Evolutionary conservation across 2,113 vertebrate genomes (phyloP).

Genomic region (Pachypanchax playfairii): DNA sequence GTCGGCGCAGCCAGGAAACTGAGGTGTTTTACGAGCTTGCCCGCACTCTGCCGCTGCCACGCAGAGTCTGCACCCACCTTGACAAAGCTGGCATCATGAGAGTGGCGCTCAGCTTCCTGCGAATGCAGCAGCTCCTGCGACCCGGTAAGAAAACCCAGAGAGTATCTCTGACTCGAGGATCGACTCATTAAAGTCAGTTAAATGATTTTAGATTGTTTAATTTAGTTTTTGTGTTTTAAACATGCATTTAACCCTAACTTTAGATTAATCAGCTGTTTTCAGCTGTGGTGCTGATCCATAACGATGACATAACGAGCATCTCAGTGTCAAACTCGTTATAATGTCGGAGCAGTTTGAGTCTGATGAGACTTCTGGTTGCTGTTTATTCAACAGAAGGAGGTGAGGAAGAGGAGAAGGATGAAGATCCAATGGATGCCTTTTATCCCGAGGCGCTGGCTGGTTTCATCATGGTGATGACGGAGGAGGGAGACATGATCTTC

Average conservation of each 20-base stretch:
- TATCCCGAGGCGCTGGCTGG: conserved; percentile 85
- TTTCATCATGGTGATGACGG: conserved; percentile 87
- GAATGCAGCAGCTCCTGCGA: conserved; percentile 80
- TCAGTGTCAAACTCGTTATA: too few species aligned
- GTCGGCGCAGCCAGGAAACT: conserved; percentile 87
- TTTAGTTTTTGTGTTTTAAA: too few species aligned
- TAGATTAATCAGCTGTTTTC: too few species aligned
- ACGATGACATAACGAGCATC: too few species aligned
- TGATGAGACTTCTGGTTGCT: background rate
- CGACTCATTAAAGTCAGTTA: too few species aligned
- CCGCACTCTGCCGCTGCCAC: conserved; percentile 85
- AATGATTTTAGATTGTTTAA: too few species aligned
- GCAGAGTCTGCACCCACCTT: conserved; percentile 85
- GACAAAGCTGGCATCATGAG: conserved; percentile 93
- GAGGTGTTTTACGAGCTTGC: conserved; percentile 91
- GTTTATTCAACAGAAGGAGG: conserved; percentile 4
- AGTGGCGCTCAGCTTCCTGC: conserved; percentile 87
- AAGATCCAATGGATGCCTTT: conserved; percentile 79
- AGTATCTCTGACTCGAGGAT: too few species aligned
- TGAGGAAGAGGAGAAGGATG: conserved; percentile 37
- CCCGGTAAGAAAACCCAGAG: conserved; percentile 67
- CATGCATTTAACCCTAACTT: too few species aligned
- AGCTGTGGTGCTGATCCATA: too few species aligned
- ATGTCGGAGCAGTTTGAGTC: too few species aligned
- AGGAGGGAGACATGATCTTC: conserved; percentile 89